Evolutionary conservation across 2,888 invertebrate species (phyloP), one percentile per base, ranked within the genome.

Genomic region (Archips xylosteana): DNA sequence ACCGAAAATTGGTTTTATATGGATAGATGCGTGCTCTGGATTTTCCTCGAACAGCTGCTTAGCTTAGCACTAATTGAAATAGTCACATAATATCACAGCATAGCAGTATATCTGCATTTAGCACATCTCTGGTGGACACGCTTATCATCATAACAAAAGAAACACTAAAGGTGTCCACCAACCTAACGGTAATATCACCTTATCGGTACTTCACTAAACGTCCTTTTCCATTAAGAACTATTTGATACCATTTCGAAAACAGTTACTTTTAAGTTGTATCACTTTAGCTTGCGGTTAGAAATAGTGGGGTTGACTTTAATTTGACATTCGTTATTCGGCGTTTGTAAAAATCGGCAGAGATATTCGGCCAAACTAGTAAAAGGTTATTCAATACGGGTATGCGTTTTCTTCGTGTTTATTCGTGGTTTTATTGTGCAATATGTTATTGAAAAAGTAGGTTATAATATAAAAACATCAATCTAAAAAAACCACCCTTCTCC

Each of bases 171-270:
- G 12, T 32, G 2, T 12, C 12, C 32, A 32, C 23, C 23, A 8
- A 32, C 23, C 57, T 57, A 57, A 32, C 32, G 57, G 57, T 32
- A 32, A 49, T 54, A 23, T 32, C 32, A 32, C 12, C 10, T 57
- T 32, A 57, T 57, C 57, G 32, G 32, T 57, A 10, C 12, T 32
- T 57, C 12, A 12, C 3, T 57, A 57, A 57, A 32, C 57, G 57
- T 57, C 57, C 57, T 32, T 3, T 12, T 32, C 12, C 57, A 57
- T 57, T 57, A 57, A 32, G 32, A 57, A 32, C 57, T 57, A 12
- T 57, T 57, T 57, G 57, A 57, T 57, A 57, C 57, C 57, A 57
- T 57, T 57, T 32, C 57, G 2, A 57, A 57, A 57, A 57, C 57
- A 57, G 57, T 57, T 57, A 57, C 12, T 12, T 12, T 57, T 57